Evolutionary conservation across 2,888 invertebrate species (phyloP), one percentile per base, ranked within the genome.

Genomic region (Hylaea fasciaria): DNA sequence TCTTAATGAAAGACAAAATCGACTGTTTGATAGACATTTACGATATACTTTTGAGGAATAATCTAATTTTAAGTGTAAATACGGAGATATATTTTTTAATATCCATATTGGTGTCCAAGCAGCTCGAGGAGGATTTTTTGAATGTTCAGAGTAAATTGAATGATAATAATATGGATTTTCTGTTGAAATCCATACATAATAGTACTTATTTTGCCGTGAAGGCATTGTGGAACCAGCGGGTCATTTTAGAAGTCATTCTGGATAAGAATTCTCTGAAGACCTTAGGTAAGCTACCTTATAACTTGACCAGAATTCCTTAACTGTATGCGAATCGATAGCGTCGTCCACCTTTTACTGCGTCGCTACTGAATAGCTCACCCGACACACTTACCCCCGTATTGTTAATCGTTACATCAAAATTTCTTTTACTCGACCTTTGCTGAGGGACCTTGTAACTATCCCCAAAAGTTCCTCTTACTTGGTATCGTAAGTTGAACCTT

Each of bases 151-250:
- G 64, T 1, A 80, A 81, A 29, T 53, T 87, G 0, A 75, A 74
- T 5, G 78, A 73, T 2, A 68, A 68, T 13, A 72, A 85, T 61
- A 53, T 77, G 39, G 78, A 85, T 14, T 81, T 72, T 76, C 70
- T 94, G 48, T 70, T 94, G 11, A 89, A 89, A 64, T 86, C 84
- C 8, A 82, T 94, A 54, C 94, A 95, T 65, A 96, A 97, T 77
- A 94, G 96, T 72, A 94, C 96, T 2, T 97, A 95, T 87, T 97
- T 97, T 88, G 94, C 96, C 17, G 87, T 94, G 0, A 91, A 93
- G 57, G 94, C 95, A 0, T 83, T 97, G 29, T 93, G 94, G 79
- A 86, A 92, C 28, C 94, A 95, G 68, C 83, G 90, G 41, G 78
- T 86, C n/a, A 73, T 94, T 12, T 76, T 96, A 7, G 86, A 93